Evolutionary conservation across 1,140 invertebrate genomes (phyloP), one percentile per base, ranked within the genome.

Genomic region (Plutomurus gul): DNA sequence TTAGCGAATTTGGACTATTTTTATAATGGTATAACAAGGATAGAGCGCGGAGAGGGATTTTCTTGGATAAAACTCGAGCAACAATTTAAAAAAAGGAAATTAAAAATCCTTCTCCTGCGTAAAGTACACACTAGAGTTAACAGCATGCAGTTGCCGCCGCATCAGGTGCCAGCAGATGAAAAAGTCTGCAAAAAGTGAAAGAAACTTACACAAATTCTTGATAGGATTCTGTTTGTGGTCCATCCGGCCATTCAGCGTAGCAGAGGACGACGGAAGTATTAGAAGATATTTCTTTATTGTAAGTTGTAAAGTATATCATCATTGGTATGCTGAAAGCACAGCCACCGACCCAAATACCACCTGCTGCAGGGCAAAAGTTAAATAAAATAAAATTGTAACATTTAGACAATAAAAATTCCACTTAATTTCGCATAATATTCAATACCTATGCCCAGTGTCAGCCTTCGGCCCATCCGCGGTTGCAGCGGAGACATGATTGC

Each of bases 401-500:
- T n/a, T n/a, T n/a, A n/a, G n/a, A n/a, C n/a, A n/a, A n/a, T n/a
- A n/a, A n/a, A n/a, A n/a, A n/a, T n/a, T n/a, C n/a, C n/a, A n/a
- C n/a, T n/a, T n/a, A n/a, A n/a, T n/a, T n/a, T n/a, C n/a, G n/a
- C n/a, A n/a, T n/a, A n/a, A n/a, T n/a, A n/a, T n/a, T n/a, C n/a
- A n/a, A n/a, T n/a, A n/a, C n/a, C n/a, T 46, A 96, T 92, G 78
- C 91, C 91, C n/a, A 97, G 86, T 0, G 96, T 96, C 0, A 91
- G 89, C 33, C 91, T 88, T 82, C 91, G 91, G 4, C 95, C 94
- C 89, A 97, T 93, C 56, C 95, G 89, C 5, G 93, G 94, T 81
- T 92, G 89, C 79, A 97, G 87, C 0, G 96, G 96, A 85, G 94
- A 93, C 89, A 97, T 95, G 82, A 97, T 97, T 30, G 95, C 96